These are phyloP conservation scores for Scolopax mira DNA, from an alignment of 2,113 vertebrate genomes.

Conservation along the genomic window DNA sequence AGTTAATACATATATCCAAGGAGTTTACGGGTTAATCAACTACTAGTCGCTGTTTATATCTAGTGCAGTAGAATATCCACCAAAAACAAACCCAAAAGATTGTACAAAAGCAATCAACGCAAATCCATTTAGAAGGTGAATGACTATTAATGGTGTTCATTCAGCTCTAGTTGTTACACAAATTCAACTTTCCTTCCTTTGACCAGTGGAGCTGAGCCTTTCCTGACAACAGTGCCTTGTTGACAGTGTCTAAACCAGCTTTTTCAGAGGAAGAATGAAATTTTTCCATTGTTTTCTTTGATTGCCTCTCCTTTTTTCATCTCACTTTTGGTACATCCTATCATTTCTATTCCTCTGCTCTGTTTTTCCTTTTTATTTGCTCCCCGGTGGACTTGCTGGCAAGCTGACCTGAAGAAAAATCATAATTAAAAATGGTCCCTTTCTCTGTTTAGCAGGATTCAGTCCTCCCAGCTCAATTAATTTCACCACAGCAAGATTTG, in stretches of 20 bases:
- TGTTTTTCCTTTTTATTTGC: not conserved
- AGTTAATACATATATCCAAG: not conserved
- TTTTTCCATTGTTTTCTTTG: not conserved
- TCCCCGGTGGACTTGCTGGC: not conserved
- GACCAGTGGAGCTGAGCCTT: not conserved
- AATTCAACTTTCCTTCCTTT: not conserved
- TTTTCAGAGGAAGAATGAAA: not conserved
- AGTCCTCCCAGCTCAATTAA: not conserved
- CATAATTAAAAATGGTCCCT: not conserved
- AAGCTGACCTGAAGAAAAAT: not conserved
- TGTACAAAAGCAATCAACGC: not conserved
- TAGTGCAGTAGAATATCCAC: not conserved
- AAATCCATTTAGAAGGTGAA: not conserved
- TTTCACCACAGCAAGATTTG: not conserved
- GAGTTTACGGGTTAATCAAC: not conserved
- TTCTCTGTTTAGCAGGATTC: not conserved
- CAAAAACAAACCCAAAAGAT: not conserved
- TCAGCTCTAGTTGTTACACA: not conserved
- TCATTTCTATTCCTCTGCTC: not conserved
- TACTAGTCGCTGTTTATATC: not conserved
- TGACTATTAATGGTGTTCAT: not conserved
- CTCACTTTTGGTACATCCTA: not conserved
- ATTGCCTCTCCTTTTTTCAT: not conserved
- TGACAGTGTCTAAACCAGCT: not conserved
- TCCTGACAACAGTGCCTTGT: not conserved